A percentile compares a stretch with the other conserved stretches of the same genome.
Evolutionary conservation across 2,888 invertebrate species (phyloP).

Genomic region (Dione juno): DNA sequence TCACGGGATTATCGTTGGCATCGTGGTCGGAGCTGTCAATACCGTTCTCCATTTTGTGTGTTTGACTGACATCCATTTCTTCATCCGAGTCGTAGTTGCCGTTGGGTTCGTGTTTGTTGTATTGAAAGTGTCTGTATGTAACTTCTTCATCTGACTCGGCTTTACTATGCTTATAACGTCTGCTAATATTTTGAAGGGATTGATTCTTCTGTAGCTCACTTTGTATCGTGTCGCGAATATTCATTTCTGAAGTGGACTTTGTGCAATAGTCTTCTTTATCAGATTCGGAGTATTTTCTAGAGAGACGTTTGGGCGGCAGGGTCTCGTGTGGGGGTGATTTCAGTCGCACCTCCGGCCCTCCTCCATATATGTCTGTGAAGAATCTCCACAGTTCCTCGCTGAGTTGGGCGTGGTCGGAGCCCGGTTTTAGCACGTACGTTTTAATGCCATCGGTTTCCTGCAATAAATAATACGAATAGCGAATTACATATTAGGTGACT

Average conservation of each 20-base stretch:
- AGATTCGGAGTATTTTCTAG: conserved; percentile 70
- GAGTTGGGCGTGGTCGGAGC: conserved; percentile 89
- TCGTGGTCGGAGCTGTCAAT: conserved; percentile 72
- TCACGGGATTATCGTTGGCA: conserved; percentile 65
- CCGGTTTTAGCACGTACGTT: conserved; percentile 70
- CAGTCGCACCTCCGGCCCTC: conserved; percentile 91
- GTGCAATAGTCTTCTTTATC: conserved; percentile 75
- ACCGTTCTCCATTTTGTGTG: conserved; percentile 70
- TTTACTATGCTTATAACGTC: conserved; percentile 56
- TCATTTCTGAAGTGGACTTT: conserved; percentile 71
- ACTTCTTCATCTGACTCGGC: conserved; percentile 72
- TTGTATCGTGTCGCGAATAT: conserved; percentile 64
- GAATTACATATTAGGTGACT: neutral
- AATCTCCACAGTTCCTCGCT: conserved; percentile 94
- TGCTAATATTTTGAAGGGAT: conserved; percentile 74
- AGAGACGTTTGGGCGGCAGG: conserved; percentile 28
- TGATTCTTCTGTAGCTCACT: conserved; percentile 73
- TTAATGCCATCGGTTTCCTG: conserved; percentile 74
- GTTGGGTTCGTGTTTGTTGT: conserved; percentile 64
- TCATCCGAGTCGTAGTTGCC: conserved; percentile 73
- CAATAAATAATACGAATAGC: neutral
- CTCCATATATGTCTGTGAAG: conserved; percentile 93
- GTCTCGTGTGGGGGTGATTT: conserved; percentile 53
- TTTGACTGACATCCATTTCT: conserved; percentile 61
- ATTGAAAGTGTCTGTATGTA: conserved; percentile 61